These are phyloP conservation scores for Amblyjoppa proteus DNA, from an alignment of 2,888 invertebrate species.

Conservation along the genomic window DNA sequence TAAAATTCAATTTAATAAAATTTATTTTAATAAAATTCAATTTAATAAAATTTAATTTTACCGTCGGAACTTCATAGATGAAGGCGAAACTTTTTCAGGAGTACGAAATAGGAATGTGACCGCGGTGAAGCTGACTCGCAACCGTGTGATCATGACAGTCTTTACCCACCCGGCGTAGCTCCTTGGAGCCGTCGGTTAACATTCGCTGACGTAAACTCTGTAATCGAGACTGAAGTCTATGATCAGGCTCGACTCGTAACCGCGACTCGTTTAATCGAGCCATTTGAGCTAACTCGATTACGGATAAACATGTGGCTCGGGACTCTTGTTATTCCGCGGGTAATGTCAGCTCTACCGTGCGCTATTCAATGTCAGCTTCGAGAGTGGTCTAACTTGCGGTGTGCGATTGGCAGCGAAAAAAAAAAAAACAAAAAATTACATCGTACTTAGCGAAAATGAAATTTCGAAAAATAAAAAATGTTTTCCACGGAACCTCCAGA, in stretches of 20 bases:
- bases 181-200: conserved; percentile 10
- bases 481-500: too few relatives aligned
- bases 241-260: conserved; percentile 46
- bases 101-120: background rate
- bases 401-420: background rate
- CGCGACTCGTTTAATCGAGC: conserved; percentile 48
- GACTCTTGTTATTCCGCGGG: background rate
- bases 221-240: conserved; percentile 53
- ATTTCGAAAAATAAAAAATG: too few relatives aligned
- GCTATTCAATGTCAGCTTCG: background rate
- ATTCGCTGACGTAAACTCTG: conserved; percentile 46
- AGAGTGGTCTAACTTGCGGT: background rate
- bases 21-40: too few relatives aligned
- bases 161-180: conserved; percentile 26
- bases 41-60: background rate
- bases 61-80: too few relatives aligned
- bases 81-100: background rate
- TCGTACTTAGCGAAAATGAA: background rate
- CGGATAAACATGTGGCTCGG: background rate
- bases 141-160: conserved; percentile 5
- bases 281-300: conserved; percentile 40
- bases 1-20: too few relatives aligned
- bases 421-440: background rate
- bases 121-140: background rate
- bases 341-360: background rate